These are phyloP conservation scores for Leptinotarsa defecta DNA, from an alignment of 1,140 invertebrate species.

Conservation along the genomic window DNA sequence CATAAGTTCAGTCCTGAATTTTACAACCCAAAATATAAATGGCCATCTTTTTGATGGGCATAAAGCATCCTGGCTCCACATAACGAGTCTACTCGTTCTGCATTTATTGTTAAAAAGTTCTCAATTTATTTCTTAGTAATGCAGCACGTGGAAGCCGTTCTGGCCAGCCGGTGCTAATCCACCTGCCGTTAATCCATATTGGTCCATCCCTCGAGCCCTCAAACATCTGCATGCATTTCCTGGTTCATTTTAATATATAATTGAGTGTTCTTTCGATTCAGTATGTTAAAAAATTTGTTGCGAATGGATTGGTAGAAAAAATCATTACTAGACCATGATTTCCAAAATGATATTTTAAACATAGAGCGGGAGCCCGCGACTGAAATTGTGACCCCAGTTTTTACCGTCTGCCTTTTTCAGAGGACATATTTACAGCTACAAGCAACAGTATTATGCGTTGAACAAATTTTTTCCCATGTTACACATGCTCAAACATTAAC, in stretches of 20 bases:
- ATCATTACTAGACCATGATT: too few relatives aligned
- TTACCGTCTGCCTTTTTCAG: too few relatives aligned
- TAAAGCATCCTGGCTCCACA: background rate
- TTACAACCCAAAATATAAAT: background rate
- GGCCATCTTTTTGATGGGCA: background rate
- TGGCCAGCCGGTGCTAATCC: conserved; percentile 5
- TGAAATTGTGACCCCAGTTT: too few relatives aligned
- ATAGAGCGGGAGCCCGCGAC: too few relatives aligned
- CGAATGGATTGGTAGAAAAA: too few relatives aligned
- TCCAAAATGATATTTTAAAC: too few relatives aligned
- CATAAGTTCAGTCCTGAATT: background rate
- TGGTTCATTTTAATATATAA: background rate
- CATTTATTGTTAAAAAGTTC: background rate
- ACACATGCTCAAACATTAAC: too few relatives aligned
- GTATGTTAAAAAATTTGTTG: too few relatives aligned
- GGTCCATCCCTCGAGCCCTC: background rate
- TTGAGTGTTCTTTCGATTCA: too few relatives aligned
- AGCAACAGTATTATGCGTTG: too few relatives aligned
- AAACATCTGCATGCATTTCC: background rate
- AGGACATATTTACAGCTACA: too few relatives aligned
- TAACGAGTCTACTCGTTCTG: background rate
- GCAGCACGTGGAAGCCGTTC: conserved; percentile 3
- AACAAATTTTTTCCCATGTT: too few relatives aligned
- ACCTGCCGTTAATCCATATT: conserved; percentile 13
- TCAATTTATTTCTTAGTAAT: background rate